These are phyloP conservation scores for Mimumesa dahlbomi DNA, from an alignment of 2,888 invertebrate genomes.

Conservation along the genomic window DNA sequence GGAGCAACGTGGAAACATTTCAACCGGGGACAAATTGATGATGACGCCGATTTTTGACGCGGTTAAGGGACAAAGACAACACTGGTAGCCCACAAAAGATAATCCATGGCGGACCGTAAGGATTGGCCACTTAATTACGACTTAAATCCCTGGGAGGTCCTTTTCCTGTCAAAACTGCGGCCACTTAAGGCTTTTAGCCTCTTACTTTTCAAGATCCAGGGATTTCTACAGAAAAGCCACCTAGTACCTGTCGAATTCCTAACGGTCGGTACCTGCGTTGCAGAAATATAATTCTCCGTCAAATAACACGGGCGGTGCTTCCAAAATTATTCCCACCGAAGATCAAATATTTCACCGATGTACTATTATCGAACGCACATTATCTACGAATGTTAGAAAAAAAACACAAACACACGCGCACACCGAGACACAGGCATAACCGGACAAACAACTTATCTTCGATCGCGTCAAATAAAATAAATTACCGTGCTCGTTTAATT, in stretches of 20 bases:
- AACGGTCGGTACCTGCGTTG: slow-evolving; percentile 25
- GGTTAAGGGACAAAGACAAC: slow-evolving; percentile 8
- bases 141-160: slow-evolving; percentile 62
- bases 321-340: too few species aligned
- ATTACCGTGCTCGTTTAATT: not conserved
- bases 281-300: slow-evolving; percentile 1
- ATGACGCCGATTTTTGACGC: slow-evolving; percentile 4
- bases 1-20: too few species aligned
- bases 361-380: too few species aligned
- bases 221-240: slow-evolving; percentile 49
- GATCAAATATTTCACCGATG: too few species aligned
- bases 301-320: too few species aligned
- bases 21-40: slow-evolving; percentile 16
- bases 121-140: slow-evolving; percentile 67
- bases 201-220: slow-evolving; percentile 40
- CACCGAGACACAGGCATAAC: too few species aligned
- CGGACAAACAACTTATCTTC: not conserved
- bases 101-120: slow-evolving; percentile 53
- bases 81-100: slow-evolving; percentile 37
- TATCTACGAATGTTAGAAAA: not conserved
- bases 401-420: not conserved
- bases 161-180: slow-evolving; percentile 64
- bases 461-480: not conserved
- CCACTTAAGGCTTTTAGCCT: slow-evolving; percentile 52
- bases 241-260: slow-evolving; percentile 51